Percentiles rank a stretch among this genome's conserved stretches.
phyloP scores from a whole-genome alignment of 1,140 invertebrate genomes.

The Paraescarpia echinospica region DNA sequence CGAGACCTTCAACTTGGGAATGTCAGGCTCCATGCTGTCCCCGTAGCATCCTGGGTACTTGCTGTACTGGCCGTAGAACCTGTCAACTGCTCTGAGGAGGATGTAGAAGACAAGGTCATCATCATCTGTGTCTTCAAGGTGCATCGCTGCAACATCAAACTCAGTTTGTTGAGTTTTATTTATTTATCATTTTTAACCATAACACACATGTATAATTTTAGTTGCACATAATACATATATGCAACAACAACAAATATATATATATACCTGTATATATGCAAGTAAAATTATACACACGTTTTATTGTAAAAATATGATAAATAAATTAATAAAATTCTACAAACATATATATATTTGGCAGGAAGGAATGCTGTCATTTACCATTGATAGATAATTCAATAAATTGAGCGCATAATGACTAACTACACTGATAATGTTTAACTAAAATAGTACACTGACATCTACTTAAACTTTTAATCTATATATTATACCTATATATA shows the following conservation, averaged over 20 bases:
- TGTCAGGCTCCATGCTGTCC: constrained; percentile 85
- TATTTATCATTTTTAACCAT: background rate
- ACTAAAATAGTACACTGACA: too few relatives aligned
- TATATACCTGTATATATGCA: too few relatives aligned
- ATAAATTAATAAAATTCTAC: too few relatives aligned
- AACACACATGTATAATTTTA: background rate
- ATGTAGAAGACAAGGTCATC: constrained; percentile 77
- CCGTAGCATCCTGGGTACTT: constrained; percentile 87
- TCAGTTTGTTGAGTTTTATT: constrained; percentile 22
- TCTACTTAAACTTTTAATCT: too few relatives aligned
- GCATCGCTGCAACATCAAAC: constrained; percentile 58
- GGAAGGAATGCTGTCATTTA: background rate
- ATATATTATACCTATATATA: too few relatives aligned
- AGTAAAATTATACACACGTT: too few relatives aligned
- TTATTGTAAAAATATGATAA: too few relatives aligned
- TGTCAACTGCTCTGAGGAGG: constrained; percentile 84
- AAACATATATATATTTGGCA: too few relatives aligned
- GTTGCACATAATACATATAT: too few relatives aligned
- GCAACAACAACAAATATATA: too few relatives aligned
- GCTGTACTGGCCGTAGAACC: constrained; percentile 85
- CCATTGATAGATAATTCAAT: background rate
- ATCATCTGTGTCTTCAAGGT: constrained; percentile 39
- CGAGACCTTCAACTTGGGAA: constrained; percentile 77
- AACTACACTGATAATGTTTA: too few relatives aligned
- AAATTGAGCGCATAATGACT: background rate